Conservation (phyloP, 2,113 vertebrate species). For the Odontesthes bonariensis region DNA sequence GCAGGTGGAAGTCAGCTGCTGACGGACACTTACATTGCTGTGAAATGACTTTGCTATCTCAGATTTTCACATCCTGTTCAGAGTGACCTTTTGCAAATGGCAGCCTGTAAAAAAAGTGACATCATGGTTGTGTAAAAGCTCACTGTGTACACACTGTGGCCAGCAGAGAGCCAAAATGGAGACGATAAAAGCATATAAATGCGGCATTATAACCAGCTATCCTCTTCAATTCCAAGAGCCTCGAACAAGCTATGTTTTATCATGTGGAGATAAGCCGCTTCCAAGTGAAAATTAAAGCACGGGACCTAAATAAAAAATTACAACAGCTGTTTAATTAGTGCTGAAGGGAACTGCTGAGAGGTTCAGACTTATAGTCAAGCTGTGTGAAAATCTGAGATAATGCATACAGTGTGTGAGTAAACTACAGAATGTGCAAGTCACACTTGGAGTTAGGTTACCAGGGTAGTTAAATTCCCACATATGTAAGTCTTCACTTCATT, state of each 20-base stretch:
- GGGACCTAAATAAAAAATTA: too few relatives aligned
- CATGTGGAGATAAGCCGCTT: not conserved
- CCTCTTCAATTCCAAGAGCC: conserved; percentile 9
- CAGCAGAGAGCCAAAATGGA: conserved; percentile 23
- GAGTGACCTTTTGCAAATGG: conserved; percentile 66
- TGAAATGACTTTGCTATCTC: conserved; percentile 47
- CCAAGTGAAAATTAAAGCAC: not conserved
- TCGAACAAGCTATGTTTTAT: not conserved
- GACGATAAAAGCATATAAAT: conserved; percentile 28
- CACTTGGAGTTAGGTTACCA: too few relatives aligned
- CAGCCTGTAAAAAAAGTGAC: conserved; percentile 55
- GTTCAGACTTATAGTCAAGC: too few relatives aligned
- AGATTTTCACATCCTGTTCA: conserved; percentile 45
- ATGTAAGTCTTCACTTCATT: too few relatives aligned
- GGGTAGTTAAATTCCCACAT: too few relatives aligned
- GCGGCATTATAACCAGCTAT: conserved; percentile 25
- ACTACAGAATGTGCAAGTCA: too few relatives aligned
- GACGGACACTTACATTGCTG: conserved; percentile 27
- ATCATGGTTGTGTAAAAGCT: conserved; percentile 26
- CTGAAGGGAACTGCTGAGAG: not conserved
- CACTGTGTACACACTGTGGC: conserved; percentile 41
- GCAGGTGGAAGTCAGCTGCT: conserved; percentile 27
- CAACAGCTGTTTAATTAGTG: not conserved
- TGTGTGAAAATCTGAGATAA: too few relatives aligned
- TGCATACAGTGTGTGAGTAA: too few relatives aligned